Evolutionary conservation across 1,140 invertebrate genomes (phyloP), one percentile per base, ranked within the genome.

Genomic region (Drosophila teissieri): DNA sequence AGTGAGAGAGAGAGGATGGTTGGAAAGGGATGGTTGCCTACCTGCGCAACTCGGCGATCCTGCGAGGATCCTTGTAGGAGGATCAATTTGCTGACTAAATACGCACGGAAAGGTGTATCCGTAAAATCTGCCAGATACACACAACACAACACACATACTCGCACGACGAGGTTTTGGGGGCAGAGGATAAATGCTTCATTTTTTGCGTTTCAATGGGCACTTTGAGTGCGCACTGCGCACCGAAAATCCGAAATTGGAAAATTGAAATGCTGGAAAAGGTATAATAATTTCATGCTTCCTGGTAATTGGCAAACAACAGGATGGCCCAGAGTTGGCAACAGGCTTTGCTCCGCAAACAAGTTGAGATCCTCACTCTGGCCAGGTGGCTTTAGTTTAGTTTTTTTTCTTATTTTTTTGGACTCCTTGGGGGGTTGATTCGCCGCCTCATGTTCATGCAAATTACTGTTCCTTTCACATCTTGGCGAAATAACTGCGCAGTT

Each of bases 71-170:
- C 70, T 56, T 75, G 84, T 79, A 89, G 84, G 76, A 89, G 84
- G 84, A 89, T 89, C 84, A 80, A 89, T 89, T 89, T 89, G 84
- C 84, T 74, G 80, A 77, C 84, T 89, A 89, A 89, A 84, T 89
- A 89, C 85, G 62, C 69, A 84, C 63, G 34, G 61, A 88, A 89
- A 88, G 84, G 84, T 88, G 84, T 88, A 89, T 65, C 85, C 85
- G 73, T 80, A 84, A 89, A 89, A 89, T 89, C 84, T 89, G 44
- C 83, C 73, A 57, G 65, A 80, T 61, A 78, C 67, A 84, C 78
- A 77, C 61, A 7, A 31, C 78, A 77, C 61, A 7, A 31, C 56
- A 56, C 34, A 34, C 24, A 49, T 15, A 19, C n/a, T n/a, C n/a
- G n/a, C n/a, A n/a, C 39, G 2, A n/a, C 17, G 3, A 24, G 6